These are phyloP conservation scores for Ceyx cyanopectus DNA, from an alignment of 2,113 vertebrate genomes.

Conservation along the genomic window DNA sequence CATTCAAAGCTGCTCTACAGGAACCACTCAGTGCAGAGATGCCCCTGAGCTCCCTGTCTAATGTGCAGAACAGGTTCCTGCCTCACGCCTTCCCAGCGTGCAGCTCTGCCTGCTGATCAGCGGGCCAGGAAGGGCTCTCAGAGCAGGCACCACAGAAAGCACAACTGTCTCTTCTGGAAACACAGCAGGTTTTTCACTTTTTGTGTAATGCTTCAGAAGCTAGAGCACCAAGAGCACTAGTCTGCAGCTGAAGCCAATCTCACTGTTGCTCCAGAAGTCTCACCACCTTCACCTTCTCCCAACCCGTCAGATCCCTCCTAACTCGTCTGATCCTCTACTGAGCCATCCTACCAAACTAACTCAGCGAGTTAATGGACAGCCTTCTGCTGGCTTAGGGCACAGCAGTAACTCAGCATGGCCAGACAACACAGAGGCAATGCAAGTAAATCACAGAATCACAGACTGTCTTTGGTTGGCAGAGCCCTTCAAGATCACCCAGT, in stretches of 20 bases:
- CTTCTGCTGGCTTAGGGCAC: not conserved
- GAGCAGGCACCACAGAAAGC: not conserved
- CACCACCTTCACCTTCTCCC: not conserved
- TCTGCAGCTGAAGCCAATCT: not conserved
- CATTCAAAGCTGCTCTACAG: not conserved
- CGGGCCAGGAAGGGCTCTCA: not conserved
- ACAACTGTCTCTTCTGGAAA: not conserved
- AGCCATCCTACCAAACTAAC: not conserved
- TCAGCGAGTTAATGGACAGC: not conserved
- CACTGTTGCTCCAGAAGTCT: not conserved
- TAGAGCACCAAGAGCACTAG: not conserved
- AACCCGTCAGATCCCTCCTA: not conserved
- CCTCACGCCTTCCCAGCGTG: not conserved
- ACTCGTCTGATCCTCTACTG: not conserved
- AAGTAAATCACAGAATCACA: not conserved
- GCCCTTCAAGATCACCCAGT: too few relatives aligned
- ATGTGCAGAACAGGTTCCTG: not conserved
- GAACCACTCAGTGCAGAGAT: not conserved
- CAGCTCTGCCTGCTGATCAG: rapidly evolving
- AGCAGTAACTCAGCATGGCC: not conserved
- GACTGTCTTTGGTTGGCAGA: too few relatives aligned
- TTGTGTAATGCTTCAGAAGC: not conserved
- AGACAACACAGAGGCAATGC: not conserved
- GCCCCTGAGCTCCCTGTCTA: not conserved
- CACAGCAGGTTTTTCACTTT: not conserved